A percentile compares a stretch with the other conserved stretches of the same genome.
These are phyloP conservation scores for Pyrrhia umbra DNA, from an alignment of 2,888 invertebrate genomes.

Conservation along the genomic window DNA sequence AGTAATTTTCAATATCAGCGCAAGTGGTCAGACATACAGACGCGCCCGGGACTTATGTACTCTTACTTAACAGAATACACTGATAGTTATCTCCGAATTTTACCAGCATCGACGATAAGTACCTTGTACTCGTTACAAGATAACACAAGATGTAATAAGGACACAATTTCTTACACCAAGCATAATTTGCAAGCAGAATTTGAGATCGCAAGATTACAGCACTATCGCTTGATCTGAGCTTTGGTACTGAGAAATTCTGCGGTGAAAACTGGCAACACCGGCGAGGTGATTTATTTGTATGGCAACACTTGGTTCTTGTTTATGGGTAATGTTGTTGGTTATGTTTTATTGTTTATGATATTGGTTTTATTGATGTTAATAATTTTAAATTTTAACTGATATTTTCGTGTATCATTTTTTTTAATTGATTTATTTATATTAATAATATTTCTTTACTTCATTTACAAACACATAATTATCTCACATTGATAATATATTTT, in stretches of 20 bases:
- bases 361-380: no score
- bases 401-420: no score
- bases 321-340: constrained; percentile 4
- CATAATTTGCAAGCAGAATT: constrained; percentile 47
- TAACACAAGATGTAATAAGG: constrained; percentile 33
- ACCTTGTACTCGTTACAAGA: constrained; percentile 25
- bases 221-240: constrained; percentile 49
- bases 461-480: no score
- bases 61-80: constrained; percentile 7
- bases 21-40: constrained; percentile 38
- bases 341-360: not conserved
- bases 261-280: constrained; percentile 32
- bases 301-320: constrained; percentile 20
- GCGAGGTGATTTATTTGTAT: constrained; percentile 26
- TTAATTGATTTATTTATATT: no score
- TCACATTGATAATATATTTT: no score
- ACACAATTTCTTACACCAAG: constrained; percentile 36
- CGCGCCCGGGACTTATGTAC: not conserved
- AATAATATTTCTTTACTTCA: no score
- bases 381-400: no score
- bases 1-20: no score
- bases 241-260: constrained; percentile 35
- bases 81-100: constrained; percentile 31
- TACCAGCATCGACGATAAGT: constrained; percentile 12
- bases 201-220: constrained; percentile 44